Evolutionary conservation across 2,113 vertebrate genomes (phyloP), one percentile per base, ranked within the genome.

Genomic region (Hippopotamus amphibius): DNA sequence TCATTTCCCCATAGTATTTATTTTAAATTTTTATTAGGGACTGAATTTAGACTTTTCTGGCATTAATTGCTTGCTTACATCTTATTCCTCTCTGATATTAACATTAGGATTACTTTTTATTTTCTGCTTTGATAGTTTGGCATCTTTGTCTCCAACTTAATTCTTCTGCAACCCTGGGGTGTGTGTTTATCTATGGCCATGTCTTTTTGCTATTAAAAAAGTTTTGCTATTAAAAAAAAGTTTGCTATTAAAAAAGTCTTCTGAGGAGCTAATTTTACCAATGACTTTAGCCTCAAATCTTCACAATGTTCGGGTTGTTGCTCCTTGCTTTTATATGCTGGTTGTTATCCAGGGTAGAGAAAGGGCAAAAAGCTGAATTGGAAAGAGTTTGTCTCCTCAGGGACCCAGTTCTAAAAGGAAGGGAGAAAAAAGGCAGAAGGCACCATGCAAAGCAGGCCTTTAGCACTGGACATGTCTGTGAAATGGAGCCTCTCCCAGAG

Each of bases 1-100:
- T 61, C 3, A 83, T 93, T 77, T 50, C 5, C 63, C 61, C 61
- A 97, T 96, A 83, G 74, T 90, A 95, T 89, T 97, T 90, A 94
- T 80, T 80, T 59, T n/a, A 80, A 57, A 48, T 13, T 86, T 97
- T 82, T 89, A 97, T 41, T 93, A 82, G 92, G 46, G 53, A 66
- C n/a, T 96, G 89, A 84, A 61, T 93, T 79, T 79, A 74, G 55
- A 76, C 57, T 48, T 87, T 88, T 14, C 85, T 2, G 17, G 79
- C 7, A 66, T 37, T 86, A 57, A 91, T 79, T 95, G 24, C 22
- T 61, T 43, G 13, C 68, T 82, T 94, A 63, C 46, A 50, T 88
- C 61, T 84, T 68, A 59, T 83, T 57, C 79, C 37, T 92, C 77
- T 86, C 66, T 81, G 65, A 77, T 84, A 59, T 28, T 81, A 55